Conservation (phyloP, 64 coral and sea anemone species). For the Exaiptasia diaphana region DNA sequence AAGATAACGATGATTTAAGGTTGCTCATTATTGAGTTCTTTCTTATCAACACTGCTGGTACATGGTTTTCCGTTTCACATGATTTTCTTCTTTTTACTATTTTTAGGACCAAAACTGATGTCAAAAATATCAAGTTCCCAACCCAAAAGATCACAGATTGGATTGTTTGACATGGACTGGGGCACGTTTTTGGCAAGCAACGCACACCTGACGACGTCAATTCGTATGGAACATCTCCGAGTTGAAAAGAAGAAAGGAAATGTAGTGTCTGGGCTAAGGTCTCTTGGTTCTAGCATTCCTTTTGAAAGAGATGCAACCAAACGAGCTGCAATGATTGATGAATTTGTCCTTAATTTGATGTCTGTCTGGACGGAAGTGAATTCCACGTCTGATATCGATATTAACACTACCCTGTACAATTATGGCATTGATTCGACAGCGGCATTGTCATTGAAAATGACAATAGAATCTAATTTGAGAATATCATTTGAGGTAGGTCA, state of each 20-base stretch:
- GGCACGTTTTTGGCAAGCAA: constrained; percentile 1
- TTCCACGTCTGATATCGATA: constrained; percentile 37
- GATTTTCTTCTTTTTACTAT: no score
- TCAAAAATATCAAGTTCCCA: neutral
- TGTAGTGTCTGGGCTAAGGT: neutral
- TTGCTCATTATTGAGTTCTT: neutral
- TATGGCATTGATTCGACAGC: constrained; percentile 66
- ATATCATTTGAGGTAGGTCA: constrained; percentile 56
- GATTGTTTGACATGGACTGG: constrained; percentile 17
- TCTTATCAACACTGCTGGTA: no score
- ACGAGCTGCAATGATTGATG: constrained; percentile 13
- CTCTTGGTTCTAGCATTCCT: constrained; percentile 20
- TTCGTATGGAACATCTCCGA: neutral
- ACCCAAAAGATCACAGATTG: constrained; percentile 18
- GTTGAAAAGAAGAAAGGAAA: neutral
- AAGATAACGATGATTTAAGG: neutral
- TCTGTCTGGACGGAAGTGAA: constrained; percentile 24
- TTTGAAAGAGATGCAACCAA: constrained; percentile 30
- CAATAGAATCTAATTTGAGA: constrained; percentile 21
- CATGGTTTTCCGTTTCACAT: no score
- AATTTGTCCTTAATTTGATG: constrained; percentile 8
- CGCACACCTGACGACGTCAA: neutral
- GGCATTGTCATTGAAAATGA: constrained; percentile 54
- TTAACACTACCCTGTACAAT: constrained; percentile 53
- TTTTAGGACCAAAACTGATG: constrained; percentile 33